Percentiles rank a stretch among this genome's conserved stretches.
These are phyloP conservation scores for Gymnocypris eckloni DNA, from an alignment of 2,797 vertebrate genomes.

Conservation along the genomic window DNA sequence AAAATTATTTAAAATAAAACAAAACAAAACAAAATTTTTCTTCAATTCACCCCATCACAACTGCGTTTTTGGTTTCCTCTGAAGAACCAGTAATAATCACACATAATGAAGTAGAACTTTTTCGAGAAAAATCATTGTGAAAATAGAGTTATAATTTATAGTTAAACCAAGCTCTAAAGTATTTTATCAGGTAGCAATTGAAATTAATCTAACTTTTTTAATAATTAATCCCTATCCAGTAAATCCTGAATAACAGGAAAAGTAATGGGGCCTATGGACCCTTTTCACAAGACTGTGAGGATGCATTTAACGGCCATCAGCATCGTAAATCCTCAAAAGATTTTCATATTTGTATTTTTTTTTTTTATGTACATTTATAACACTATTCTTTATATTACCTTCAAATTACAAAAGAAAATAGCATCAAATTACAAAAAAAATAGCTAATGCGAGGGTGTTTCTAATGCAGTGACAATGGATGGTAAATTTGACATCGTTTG, in stretches of 20 bases:
- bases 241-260: background rate
- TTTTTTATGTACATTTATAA: no score
- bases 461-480: no score
- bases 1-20: background rate
- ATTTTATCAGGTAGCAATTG: background rate
- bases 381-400: no score
- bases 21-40: background rate
- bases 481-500: no score
- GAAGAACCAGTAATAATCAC: background rate
- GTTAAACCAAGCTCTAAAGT: background rate
- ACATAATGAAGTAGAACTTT: background rate
- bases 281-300: no score
- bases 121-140: background rate
- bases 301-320: no score
- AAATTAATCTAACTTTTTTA: background rate
- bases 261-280: background rate
- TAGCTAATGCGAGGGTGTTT: no score
- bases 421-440: no score
- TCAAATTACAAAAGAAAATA: no score
- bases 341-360: no score
- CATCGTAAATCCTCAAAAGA: no score
- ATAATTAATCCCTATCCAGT: background rate
- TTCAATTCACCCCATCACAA: background rate
- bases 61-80: background rate
- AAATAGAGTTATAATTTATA: background rate